Conservation (phyloP, 2,113 vertebrate genomes). For the Psittacara wagleri region DNA sequence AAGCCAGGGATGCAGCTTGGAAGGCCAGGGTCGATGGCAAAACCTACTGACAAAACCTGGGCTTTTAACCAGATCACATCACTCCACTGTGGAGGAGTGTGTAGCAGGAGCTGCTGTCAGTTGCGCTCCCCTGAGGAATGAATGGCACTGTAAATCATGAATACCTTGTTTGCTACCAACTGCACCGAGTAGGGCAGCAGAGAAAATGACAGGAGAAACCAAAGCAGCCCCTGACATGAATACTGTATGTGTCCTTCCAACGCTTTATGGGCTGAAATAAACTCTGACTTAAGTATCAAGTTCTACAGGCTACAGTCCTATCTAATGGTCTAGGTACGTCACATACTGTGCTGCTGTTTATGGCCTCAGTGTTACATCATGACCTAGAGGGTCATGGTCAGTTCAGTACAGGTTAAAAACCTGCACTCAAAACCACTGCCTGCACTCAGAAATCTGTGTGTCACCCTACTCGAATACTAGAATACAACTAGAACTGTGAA, state of each 20-base stretch:
- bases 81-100: not conserved
- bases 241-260: not conserved
- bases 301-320: not conserved
- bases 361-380: not conserved
- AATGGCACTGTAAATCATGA: not conserved
- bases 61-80: not conserved
- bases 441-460: not conserved
- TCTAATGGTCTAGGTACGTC: not conserved
- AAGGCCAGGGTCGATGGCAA: not conserved
- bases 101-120: not conserved
- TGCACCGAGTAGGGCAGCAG: fast-evolving
- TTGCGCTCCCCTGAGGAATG: fast-evolving
- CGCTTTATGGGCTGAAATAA: not conserved
- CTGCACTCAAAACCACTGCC: not conserved
- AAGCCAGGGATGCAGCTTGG: not conserved
- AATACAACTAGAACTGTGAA: not conserved
- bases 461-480: not conserved
- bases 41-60: not conserved
- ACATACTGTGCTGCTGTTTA: not conserved
- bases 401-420: not conserved
- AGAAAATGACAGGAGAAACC: not conserved
- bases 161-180: not conserved
- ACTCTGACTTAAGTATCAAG: not conserved
- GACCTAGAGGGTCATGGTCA: not conserved
- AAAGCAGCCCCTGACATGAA: not conserved